Percentiles rank a stretch among this genome's conserved stretches.
phyloP scores from a whole-genome alignment of 2,888 invertebrate species.

The Escarpia spicata region DNA sequence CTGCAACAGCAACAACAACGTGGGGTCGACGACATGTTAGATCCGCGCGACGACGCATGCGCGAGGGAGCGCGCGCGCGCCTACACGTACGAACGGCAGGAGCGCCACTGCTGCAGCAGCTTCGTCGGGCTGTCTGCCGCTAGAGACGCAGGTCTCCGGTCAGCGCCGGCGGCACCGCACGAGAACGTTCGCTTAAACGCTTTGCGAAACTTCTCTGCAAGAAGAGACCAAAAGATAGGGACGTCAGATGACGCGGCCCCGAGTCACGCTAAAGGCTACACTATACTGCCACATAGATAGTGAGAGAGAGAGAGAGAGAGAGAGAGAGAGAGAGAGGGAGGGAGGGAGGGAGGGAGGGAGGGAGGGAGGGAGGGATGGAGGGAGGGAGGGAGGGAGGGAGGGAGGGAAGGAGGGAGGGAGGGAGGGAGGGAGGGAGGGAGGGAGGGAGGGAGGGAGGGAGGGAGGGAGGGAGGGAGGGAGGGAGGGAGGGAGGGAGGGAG shows the following conservation, averaged over 20 bases:
- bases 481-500: no score
- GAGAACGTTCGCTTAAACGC: slow-evolving; percentile 46
- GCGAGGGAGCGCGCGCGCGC: background rate
- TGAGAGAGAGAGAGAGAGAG: no score
- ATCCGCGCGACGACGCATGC: background rate
- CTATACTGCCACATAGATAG: no score
- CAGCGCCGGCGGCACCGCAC: slow-evolving; percentile 28
- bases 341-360: no score
- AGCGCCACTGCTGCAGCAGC: slow-evolving; percentile 13
- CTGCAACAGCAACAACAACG: slow-evolving; percentile 29
- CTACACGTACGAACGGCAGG: slow-evolving; percentile 12
- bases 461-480: no score
- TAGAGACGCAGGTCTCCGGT: background rate
- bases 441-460: no score
- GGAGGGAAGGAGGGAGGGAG: no score
- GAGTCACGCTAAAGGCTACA: no score
- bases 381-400: no score
- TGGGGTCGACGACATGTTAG: background rate
- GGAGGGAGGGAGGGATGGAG: no score
- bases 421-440: no score
- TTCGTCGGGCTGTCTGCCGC: background rate
- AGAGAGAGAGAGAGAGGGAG: no score
- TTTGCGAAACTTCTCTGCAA: slow-evolving; percentile 47
- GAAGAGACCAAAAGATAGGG: slow-evolving; percentile 8
- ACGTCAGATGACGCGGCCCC: background rate